Evolutionary conservation across 1,140 invertebrate genomes (phyloP), one percentile per base, ranked within the genome.

Genomic region (Lethrus apterus): DNA sequence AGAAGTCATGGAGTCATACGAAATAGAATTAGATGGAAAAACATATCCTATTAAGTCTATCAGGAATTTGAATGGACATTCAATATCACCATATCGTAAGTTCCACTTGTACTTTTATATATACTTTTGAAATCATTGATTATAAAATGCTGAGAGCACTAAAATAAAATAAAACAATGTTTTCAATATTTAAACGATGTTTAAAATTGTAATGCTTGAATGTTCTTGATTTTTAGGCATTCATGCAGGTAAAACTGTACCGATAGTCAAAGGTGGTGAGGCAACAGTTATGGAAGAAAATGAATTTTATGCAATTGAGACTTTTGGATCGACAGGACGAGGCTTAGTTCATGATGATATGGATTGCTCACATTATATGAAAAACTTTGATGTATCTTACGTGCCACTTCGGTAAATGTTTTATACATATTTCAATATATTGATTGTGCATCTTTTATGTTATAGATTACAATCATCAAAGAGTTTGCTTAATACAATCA

Each of bases 291-390:
- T 99, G 97, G 97, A 99, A 72, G 94, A 98, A 70, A 91, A 95
- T 66, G 95, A 98, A 69, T 93, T 98, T 64, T 99, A 98, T 73
- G 97, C 97, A 0, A 99, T 99, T 52, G 97, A 99, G 72, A 99
- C 97, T 0, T 99, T 99, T 67, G 97, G 97, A 4, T 98, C 93
- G 2, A 99, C 97, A 9, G 97, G 97, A 2, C 84, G 86, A 52
- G 97, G 97, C 9, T 75, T 90, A 42, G 95, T 99, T 1, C 93
- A 98, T 66, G 95, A 99, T 68, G 97, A 99, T 66, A 94, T 98
- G 87, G 96, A 99, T 62, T 91, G 88, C 51, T 98, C 94, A 20
- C 97, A 99, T 73, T 99, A 99, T 63, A 99, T 99, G 96, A 99
- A 98, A 69, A 95, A 96, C 65, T 99, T 89, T 70, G 94, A 99